Evolutionary conservation across 2,797 vertebrate species (phyloP).

Genomic region (Sebastes alutus): DNA sequence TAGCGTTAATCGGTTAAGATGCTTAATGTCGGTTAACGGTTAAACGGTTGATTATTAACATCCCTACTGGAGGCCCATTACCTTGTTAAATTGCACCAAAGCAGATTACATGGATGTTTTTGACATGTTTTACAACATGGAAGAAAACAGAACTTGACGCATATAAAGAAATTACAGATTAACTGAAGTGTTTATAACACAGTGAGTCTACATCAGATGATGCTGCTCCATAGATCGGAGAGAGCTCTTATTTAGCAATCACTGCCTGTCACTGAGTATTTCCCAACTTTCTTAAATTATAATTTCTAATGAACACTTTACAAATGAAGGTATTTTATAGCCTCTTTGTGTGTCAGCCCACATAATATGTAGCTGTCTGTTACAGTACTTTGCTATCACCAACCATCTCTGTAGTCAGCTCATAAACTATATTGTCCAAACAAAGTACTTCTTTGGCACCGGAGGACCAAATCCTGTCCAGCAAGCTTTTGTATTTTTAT

Average conservation of each 20-base stretch:
- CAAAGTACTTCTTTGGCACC: conserved; percentile 1
- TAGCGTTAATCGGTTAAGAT: no score
- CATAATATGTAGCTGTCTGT: neutral
- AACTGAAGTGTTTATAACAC: conserved; percentile 1
- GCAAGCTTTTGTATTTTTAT: neutral
- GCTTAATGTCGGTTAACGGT: no score
- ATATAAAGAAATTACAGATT: conserved; percentile 12
- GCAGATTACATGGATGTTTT: conserved; percentile 33
- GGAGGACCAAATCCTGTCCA: neutral
- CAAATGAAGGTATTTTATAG: neutral
- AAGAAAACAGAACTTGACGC: conserved; percentile 18
- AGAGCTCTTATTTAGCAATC: neutral
- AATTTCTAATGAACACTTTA: conserved; percentile 1
- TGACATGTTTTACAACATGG: conserved; percentile 26
- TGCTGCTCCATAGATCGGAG: neutral
- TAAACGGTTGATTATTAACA: no score
- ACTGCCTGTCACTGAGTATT: neutral
- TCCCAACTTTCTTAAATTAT: neutral
- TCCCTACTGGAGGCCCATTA: conserved; percentile 27
- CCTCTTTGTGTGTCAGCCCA: neutral
- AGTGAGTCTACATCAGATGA: neutral
- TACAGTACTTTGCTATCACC: neutral
- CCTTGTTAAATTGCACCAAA: conserved; percentile 38
- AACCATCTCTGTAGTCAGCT: neutral
- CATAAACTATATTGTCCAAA: neutral